phyloP scores from a whole-genome alignment of 2,113 vertebrate genomes.

The Datnioides undecimradiatus region DNA sequence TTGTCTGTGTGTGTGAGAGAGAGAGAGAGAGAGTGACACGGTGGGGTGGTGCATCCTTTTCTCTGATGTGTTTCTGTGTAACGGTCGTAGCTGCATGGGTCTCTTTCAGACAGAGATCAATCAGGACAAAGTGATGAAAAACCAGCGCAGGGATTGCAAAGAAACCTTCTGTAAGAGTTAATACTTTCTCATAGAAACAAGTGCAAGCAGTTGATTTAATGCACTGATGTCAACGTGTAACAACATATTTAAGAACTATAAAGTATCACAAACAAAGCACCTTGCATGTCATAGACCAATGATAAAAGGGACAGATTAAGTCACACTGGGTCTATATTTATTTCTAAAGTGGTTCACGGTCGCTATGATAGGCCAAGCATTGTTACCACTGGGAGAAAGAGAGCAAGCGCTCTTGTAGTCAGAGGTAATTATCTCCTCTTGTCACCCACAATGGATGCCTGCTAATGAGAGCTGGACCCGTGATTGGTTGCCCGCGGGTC shows the following conservation, averaged over 20 bases:
- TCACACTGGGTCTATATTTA: constrained; percentile 39
- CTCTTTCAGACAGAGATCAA: constrained; percentile 53
- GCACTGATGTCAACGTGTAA: constrained; percentile 1
- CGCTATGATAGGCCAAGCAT: constrained; percentile 30
- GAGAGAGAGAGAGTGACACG: not conserved
- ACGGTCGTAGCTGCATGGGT: constrained; percentile 33
- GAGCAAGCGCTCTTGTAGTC: constrained; percentile 87
- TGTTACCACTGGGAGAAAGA: constrained; percentile 39
- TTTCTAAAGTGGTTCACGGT: constrained; percentile 17
- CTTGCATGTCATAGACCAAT: constrained; percentile 12
- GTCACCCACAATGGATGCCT: constrained; percentile 91
- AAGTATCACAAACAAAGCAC: constrained; percentile 16
- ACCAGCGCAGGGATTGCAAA: constrained; percentile 16
- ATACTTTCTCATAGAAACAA: constrained; percentile 25
- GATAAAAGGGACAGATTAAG: constrained; percentile 20
- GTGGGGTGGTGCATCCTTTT: constrained; percentile 4
- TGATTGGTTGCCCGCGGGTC: constrained; percentile 90
- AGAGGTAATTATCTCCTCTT: constrained; percentile 94
- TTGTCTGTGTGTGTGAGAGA: constrained; percentile 25
- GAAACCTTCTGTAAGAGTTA: constrained; percentile 32
- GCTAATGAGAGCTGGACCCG: constrained; percentile 92
- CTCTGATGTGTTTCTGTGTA: constrained; percentile 54
- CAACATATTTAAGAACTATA: constrained; percentile 13
- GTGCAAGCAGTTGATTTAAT: constrained; percentile 33
- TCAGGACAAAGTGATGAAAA: constrained; percentile 62